phyloP scores from a whole-genome alignment of 2,113 vertebrate species.

The Mastomys natalensis region DNA sequence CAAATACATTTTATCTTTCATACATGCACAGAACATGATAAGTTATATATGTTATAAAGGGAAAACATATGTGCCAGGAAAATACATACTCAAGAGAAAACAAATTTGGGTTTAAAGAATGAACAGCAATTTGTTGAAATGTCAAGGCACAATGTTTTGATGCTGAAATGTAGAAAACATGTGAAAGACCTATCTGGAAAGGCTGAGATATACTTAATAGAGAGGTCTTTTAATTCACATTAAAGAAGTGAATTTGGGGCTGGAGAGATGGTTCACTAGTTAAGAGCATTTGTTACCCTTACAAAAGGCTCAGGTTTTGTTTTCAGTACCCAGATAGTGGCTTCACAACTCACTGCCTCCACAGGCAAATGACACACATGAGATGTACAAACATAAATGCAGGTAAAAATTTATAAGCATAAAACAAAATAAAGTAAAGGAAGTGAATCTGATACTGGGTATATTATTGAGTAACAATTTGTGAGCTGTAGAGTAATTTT shows the following conservation, averaged over 20 bases:
- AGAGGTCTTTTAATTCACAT: neutral
- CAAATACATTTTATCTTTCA: neutral
- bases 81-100: neutral
- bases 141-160: neutral
- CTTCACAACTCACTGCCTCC: neutral
- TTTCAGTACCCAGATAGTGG: neutral
- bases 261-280: neutral
- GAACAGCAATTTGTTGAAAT: conserved; percentile 9
- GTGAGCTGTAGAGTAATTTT: neutral
- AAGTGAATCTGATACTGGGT: neutral
- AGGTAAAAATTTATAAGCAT: neutral
- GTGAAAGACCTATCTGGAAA: neutral
- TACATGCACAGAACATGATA: neutral
- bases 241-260: neutral
- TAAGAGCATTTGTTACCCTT: neutral
- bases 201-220: neutral
- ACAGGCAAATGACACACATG: neutral
- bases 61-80: neutral
- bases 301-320: neutral
- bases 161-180: conserved; percentile 4
- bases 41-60: neutral
- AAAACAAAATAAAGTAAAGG: neutral
- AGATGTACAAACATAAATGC: neutral
- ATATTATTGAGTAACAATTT: neutral
- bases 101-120: neutral